Evolutionary conservation across 2,797 vertebrate genomes (phyloP).

Genomic region (Enteromius fasciolatus): DNA sequence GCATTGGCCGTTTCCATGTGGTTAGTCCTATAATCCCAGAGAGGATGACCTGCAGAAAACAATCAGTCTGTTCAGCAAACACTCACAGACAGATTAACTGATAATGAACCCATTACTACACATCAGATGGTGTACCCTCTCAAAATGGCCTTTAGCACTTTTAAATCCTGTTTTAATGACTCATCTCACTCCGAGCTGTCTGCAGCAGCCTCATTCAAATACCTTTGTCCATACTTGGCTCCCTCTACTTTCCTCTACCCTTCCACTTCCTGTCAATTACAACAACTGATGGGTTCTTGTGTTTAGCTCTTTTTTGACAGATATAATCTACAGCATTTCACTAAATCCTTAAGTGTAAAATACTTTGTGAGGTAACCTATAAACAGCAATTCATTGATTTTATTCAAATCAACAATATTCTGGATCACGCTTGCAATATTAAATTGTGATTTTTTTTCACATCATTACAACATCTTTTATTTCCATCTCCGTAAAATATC

Average conservation of each 20-base stretch:
- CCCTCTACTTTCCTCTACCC: constrained; percentile 13
- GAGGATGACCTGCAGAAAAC: constrained; percentile 82
- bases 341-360: neutral
- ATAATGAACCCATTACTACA: neutral
- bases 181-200: neutral
- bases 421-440: neutral
- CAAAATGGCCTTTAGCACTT: neutral
- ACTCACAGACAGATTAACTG: constrained; percentile 33
- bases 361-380: neutral
- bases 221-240: constrained; percentile 1
- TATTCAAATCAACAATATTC: neutral
- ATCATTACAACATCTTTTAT: neutral
- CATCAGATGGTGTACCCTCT: constrained; percentile 13
- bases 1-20: constrained; percentile 84
- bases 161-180: constrained; percentile 18
- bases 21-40: constrained; percentile 86
- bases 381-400: neutral
- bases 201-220: neutral
- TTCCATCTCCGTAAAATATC: neutral
- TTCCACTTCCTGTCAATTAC: constrained; percentile 38
- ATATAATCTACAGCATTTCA: neutral
- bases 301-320: neutral
- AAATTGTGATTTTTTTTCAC: neutral
- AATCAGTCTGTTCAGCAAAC: constrained; percentile 48
- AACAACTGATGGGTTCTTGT: neutral